Evolutionary conservation across 2,888 invertebrate species (phyloP).

Genomic region (Tiphia femorata): DNA sequence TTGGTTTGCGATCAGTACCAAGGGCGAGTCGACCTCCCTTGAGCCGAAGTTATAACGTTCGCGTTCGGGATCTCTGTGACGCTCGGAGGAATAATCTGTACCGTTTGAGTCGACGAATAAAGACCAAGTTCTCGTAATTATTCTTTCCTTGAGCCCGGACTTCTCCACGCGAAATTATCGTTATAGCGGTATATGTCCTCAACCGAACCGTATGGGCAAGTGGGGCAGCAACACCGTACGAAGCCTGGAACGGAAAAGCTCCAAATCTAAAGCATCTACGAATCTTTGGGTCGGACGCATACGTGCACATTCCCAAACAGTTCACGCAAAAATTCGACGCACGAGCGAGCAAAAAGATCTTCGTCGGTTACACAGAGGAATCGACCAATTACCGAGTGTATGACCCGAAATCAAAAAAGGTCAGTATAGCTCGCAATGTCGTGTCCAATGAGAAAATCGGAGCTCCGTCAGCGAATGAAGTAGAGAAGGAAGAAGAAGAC

Average conservation of each 20-base stretch:
- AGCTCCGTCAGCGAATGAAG: not conserved
- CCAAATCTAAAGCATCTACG: conserved; percentile 2
- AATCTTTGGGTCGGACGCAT: conserved; percentile 1
- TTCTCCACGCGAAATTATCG: too few species aligned
- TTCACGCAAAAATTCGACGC: conserved; percentile 2
- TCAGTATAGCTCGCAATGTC: not conserved
- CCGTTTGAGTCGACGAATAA: too few species aligned
- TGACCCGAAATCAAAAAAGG: not conserved
- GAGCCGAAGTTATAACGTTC: too few species aligned
- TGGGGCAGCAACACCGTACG: conserved; percentile 3
- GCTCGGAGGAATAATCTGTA: too few species aligned
- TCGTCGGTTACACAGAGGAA: conserved; percentile 4
- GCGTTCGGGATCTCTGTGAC: too few species aligned
- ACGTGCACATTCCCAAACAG: conserved; percentile 1
- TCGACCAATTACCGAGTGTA: conserved; percentile 4
- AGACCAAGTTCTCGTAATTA: too few species aligned
- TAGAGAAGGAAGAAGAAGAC: not conserved
- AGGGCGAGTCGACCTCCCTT: too few species aligned
- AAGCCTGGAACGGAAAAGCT: not conserved
- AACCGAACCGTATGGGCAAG: not conserved
- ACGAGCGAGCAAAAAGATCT: not conserved
- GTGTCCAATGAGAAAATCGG: conserved; percentile 1
- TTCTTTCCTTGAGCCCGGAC: too few species aligned
- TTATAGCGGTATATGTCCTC: not conserved
- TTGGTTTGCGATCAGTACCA: too few species aligned